These are phyloP conservation scores for Agelaius tricolor DNA, from an alignment of 2,113 vertebrate species.

Conservation along the genomic window DNA sequence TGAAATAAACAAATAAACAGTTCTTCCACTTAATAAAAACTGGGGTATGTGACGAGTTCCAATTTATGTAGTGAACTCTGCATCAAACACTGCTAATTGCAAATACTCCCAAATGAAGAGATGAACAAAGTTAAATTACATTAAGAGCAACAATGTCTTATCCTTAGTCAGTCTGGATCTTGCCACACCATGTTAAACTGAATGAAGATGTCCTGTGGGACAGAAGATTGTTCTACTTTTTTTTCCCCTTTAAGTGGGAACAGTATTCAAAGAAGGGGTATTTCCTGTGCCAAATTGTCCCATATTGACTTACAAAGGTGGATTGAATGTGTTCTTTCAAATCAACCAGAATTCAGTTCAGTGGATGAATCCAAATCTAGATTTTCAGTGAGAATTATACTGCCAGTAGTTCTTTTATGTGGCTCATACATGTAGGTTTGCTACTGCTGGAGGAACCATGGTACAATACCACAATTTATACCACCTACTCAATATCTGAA, in stretches of 20 bases:
- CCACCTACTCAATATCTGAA: neutral
- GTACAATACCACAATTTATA: neutral
- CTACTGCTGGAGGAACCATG: neutral
- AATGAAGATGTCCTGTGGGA: neutral
- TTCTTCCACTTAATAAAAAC: neutral
- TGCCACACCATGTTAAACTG: neutral
- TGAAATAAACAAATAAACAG: neutral
- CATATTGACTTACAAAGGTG: neutral
- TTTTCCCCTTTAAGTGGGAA: neutral
- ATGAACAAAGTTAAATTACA: neutral
- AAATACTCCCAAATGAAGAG: neutral
- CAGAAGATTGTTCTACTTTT: fast-evolving
- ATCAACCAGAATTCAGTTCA: neutral
- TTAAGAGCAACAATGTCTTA: neutral
- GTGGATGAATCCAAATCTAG: neutral
- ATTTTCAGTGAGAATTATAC: neutral
- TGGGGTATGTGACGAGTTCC: neutral
- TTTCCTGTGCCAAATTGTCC: neutral
- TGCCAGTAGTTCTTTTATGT: neutral
- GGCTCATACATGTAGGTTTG: neutral
- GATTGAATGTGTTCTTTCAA: neutral
- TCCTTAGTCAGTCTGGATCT: neutral
- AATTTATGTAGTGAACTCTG: neutral
- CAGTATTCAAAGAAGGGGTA: neutral
- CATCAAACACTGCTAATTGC: neutral